phyloP scores from a whole-genome alignment of 2,888 invertebrate species.

The Tiphia femorata region DNA sequence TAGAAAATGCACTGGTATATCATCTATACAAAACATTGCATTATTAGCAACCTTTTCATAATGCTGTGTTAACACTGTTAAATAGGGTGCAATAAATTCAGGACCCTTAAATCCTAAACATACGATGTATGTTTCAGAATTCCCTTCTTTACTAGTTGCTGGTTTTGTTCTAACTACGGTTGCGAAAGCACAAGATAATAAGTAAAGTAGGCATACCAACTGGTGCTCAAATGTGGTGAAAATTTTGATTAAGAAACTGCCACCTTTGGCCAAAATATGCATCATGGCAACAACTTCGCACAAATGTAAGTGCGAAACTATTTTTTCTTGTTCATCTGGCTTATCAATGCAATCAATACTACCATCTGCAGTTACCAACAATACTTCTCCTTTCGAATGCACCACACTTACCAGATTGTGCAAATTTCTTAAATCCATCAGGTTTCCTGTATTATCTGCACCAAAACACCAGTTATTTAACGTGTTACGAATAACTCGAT shows the following conservation, averaged over 20 bases:
- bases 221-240: conserved; percentile 91
- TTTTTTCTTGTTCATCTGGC: conserved; percentile 89
- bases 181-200: conserved; percentile 82
- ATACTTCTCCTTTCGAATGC: conserved; percentile 71
- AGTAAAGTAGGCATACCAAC: conserved; percentile 83
- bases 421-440: conserved; percentile 80
- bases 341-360: conserved; percentile 89
- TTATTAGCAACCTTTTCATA: conserved; percentile 68
- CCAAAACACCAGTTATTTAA: conserved; percentile 89
- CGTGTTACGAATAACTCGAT: conserved; percentile 85
- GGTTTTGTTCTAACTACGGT: conserved; percentile 87
- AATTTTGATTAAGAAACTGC: conserved; percentile 87
- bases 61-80: conserved; percentile 69
- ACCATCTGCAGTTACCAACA: conserved; percentile 92
- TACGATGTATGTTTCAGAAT: conserved; percentile 92
- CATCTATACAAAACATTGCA: conserved; percentile 74
- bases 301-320: conserved; percentile 83
- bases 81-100: conserved; percentile 65
- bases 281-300: conserved; percentile 87
- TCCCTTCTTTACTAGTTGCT: conserved; percentile 92
- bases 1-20: conserved; percentile 76
- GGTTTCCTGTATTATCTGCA: conserved; percentile 86
- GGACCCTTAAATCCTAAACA: conserved; percentile 76
- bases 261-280: conserved; percentile 77
- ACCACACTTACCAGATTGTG: conserved; percentile 73